Conservation (phyloP, 2,888 invertebrate species). For the Epirrhoe tristata region DNA sequence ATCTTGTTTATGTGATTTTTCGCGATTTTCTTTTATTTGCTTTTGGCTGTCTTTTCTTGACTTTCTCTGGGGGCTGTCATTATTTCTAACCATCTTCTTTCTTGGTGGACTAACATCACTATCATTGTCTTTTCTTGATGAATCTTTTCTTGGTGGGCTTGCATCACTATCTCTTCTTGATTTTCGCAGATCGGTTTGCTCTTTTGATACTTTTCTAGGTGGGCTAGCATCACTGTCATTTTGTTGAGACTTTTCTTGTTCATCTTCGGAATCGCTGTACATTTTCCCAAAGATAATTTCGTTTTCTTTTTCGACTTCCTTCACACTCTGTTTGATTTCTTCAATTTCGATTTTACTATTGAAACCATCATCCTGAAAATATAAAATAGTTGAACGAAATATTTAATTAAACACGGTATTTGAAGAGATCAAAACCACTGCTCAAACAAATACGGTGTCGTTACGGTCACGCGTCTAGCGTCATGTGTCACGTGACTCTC, state of each 20-base stretch:
- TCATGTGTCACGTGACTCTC: no score
- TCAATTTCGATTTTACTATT: constrained; percentile 76
- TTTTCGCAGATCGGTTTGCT: constrained; percentile 56
- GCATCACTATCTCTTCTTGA: constrained; percentile 9
- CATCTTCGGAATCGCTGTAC: constrained; percentile 81
- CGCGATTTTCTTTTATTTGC: not conserved
- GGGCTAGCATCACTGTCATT: constrained; percentile 35
- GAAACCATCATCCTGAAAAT: constrained; percentile 78
- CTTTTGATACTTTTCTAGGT: constrained; percentile 42
- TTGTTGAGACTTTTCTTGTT: constrained; percentile 52
- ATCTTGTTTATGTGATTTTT: constrained; percentile 14
- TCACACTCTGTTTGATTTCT: constrained; percentile 72
- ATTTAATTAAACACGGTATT: not conserved
- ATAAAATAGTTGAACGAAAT: not conserved
- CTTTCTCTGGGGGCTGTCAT: constrained; percentile 58
- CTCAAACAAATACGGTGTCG: no score
- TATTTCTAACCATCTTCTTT: constrained; percentile 41
- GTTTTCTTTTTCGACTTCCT: constrained; percentile 74
- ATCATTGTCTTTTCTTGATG: constrained; percentile 46
- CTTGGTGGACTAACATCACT: constrained; percentile 66
- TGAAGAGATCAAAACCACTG: no score
- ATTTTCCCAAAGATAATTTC: constrained; percentile 79
- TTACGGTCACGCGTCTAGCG: no score
- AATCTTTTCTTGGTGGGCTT: constrained; percentile 11
- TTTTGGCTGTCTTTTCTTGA: not conserved